phyloP scores from a whole-genome alignment of 2,888 invertebrate genomes.

The Ditula angustiorana region DNA sequence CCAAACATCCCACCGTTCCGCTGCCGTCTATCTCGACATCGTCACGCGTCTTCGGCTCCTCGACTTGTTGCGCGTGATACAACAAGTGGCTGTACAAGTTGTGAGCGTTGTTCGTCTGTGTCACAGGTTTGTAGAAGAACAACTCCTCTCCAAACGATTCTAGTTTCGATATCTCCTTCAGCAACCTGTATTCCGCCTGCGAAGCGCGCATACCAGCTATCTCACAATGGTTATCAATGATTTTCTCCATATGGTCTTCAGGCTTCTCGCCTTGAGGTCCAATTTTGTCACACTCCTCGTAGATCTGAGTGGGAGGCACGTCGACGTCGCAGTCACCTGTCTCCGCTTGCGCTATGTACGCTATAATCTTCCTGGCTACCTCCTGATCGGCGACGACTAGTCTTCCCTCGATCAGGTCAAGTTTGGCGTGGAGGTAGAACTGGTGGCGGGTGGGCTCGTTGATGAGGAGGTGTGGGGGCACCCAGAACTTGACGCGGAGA shows the following conservation, averaged over 20 bases:
- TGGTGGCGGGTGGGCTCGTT: constrained; percentile 94
- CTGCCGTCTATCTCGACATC: constrained; percentile 78
- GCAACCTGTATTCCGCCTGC: constrained; percentile 93
- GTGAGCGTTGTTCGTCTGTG: constrained; percentile 87
- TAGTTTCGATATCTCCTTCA: constrained; percentile 92
- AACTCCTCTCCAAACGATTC: constrained; percentile 94
- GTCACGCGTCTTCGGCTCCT: constrained; percentile 78
- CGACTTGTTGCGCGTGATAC: constrained; percentile 85
- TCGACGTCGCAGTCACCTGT: constrained; percentile 89
- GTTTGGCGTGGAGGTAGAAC: constrained; percentile 93
- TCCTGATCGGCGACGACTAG: constrained; percentile 89
- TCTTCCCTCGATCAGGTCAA: constrained; percentile 90
- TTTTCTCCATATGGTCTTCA: constrained; percentile 86
- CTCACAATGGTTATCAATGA: constrained; percentile 87
- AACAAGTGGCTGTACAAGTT: constrained; percentile 91
- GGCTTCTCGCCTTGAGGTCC: constrained; percentile 87
- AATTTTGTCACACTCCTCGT: constrained; percentile 87
- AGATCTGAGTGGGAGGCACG: constrained; percentile 85
- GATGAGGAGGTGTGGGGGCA: constrained; percentile 93
- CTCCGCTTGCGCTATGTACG: constrained; percentile 91
- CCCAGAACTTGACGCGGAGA: constrained; percentile 95
- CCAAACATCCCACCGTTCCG: constrained; percentile 77
- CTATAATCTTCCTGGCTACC: constrained; percentile 89
- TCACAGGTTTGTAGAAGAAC: constrained; percentile 89
- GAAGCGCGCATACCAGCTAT: constrained; percentile 88